A percentile compares a stretch with the other conserved stretches of the same genome.
These are phyloP conservation scores for Canis aureus DNA, from an alignment of 2,113 vertebrate genomes.

Conservation along the genomic window DNA sequence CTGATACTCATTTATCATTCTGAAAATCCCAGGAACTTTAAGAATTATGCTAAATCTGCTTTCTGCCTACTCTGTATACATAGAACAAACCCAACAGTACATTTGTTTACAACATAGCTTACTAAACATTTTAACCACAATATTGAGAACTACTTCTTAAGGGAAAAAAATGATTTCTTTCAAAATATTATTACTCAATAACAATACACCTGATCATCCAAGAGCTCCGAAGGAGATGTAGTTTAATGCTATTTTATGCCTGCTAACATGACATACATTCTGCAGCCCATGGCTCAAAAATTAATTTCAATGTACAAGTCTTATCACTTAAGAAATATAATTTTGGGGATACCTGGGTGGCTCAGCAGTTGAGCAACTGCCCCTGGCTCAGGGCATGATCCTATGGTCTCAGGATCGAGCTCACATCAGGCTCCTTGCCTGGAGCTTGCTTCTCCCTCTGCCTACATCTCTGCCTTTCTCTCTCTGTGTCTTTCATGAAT, in stretches of 20 bases:
- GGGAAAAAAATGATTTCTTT: neutral
- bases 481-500: too few species aligned
- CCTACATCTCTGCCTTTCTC: too few species aligned
- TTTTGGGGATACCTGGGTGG: too few species aligned
- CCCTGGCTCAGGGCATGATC: too few species aligned
- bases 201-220: neutral
- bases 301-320: neutral
- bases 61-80: neutral
- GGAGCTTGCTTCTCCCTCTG: too few species aligned
- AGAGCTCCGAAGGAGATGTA: neutral
- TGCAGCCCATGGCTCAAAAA: neutral
- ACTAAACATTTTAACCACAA: neutral
- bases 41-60: neutral
- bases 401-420: too few species aligned
- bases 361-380: too few species aligned
- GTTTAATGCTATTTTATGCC: neutral
- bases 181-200: neutral
- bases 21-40: neutral
- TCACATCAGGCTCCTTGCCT: too few species aligned
- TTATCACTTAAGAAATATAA: neutral
- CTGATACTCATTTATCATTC: neutral
- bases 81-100: neutral
- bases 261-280: neutral
- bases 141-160: neutral
- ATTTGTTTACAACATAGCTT: neutral